Evolutionary conservation across 1,140 invertebrate species (phyloP), one percentile per base, ranked within the genome.

Genomic region (Solenopsis fugax): DNA sequence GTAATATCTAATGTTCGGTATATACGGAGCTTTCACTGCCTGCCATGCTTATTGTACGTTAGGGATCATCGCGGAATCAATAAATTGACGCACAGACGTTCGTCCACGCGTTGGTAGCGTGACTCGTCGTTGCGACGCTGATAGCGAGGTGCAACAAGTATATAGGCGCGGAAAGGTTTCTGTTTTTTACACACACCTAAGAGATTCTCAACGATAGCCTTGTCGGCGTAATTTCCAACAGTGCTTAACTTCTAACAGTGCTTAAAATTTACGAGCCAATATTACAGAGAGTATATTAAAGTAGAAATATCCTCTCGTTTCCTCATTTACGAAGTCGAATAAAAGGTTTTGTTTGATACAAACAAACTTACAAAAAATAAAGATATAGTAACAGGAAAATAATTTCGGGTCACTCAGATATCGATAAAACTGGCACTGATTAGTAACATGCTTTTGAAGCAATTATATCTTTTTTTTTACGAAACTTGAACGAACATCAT

Each of bases 131-230:
- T 50, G 56, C 18, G 24, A 81, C 24, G 37, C 16, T 37, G 81
- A 62, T 56, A 76, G 34, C 29, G 41, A 73, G 60, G 24, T 82
- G 82, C 48, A 85, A 85, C 69, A 84, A 77, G 73, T 85, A 34
- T 77, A 34, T 24, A 85, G 76, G 2, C 82, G 3, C 21, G 48
- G 34, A 77, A 52, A 85, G 58, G 54, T 78, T 85, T 64, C 45
- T 6, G 37, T 54, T 77, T 54, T 65, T 50, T 58, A 81, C 7
- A 58, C 12, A 58, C 13, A 21, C 7, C 12, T 10, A 21, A 67
- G n/a, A 58, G 50, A 69, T 80, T 45, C 37, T 85, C 48, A 13
- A 45, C 29, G 18, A 12, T 16, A 45, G 9, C 45, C 62, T 52
- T 9, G 21, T 64, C 72, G 21, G 16, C 13, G 29, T 29, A 29